phyloP scores from a whole-genome alignment of 2,888 invertebrate genomes.

The Ophion ventricosus region DNA sequence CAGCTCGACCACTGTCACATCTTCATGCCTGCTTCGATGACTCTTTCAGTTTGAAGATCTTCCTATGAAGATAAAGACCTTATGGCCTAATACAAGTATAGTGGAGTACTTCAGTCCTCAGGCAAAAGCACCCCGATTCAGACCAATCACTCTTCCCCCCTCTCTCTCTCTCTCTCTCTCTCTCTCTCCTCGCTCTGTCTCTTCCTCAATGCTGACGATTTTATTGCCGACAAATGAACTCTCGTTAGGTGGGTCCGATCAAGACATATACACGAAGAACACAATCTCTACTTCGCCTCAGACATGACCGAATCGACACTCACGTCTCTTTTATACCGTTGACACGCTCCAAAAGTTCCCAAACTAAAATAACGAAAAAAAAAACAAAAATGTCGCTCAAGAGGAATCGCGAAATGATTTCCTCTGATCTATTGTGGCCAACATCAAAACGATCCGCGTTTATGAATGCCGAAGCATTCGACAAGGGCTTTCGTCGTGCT shows the following conservation, averaged over 20 bases:
- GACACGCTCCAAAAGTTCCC: background rate
- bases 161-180: too few species aligned
- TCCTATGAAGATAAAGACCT: background rate
- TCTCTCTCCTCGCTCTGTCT: background rate
- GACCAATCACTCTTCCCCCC: background rate
- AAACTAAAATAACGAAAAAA: background rate
- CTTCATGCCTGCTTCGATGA: background rate
- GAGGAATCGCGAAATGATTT: conserved; percentile 38
- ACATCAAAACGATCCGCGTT: conserved; percentile 73
- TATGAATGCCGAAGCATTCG: conserved; percentile 64
- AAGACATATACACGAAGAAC: background rate
- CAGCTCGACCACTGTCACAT: conserved; percentile 52
- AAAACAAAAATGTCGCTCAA: conserved; percentile 26
- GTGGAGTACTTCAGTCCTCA: background rate
- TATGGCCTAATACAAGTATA: background rate
- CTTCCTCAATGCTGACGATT: background rate
- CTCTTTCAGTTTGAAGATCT: background rate
- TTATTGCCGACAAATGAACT: background rate
- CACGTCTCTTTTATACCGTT: background rate
- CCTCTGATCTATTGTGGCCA: conserved; percentile 74
- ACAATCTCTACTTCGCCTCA: background rate
- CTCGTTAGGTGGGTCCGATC: conserved; percentile 34
- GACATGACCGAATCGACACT: background rate
- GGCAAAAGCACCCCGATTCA: background rate
- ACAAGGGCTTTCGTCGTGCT: conserved; percentile 58